Conservation (phyloP, 2,113 vertebrate genomes). For the Mormyrus lacerda region DNA sequence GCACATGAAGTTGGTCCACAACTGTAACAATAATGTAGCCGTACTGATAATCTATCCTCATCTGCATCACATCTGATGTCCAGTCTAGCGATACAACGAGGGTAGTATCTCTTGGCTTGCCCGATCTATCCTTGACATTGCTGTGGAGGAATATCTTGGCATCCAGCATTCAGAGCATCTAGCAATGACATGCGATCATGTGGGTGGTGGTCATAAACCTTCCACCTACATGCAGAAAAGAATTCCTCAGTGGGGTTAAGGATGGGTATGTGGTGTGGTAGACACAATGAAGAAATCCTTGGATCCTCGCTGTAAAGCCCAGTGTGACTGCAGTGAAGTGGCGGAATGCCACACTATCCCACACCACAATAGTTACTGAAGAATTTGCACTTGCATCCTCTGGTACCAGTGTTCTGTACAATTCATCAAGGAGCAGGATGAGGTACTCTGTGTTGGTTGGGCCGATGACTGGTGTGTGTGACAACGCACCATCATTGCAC, state of each 20-base stretch:
- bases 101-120: background rate
- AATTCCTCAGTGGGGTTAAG: background rate
- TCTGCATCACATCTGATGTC: background rate
- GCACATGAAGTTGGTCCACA: background rate
- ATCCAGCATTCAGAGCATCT: background rate
- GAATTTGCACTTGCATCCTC: background rate
- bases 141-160: background rate
- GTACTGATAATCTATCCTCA: background rate
- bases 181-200: background rate
- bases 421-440: background rate
- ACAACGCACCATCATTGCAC: background rate
- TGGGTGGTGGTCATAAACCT: background rate
- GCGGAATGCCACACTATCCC: background rate
- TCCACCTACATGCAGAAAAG: background rate
- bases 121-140: background rate
- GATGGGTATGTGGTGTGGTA: background rate
- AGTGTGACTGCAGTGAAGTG: background rate
- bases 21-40: background rate
- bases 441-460: background rate
- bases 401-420: background rate
- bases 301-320: background rate
- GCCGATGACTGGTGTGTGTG: background rate
- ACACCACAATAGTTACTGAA: background rate
- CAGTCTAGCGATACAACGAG: background rate
- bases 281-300: background rate